A percentile compares a stretch with the other conserved stretches of the same genome.
Evolutionary conservation across 92 coral and sea anemone genomes (phyloP).

Genomic region (Actinernus sp.): DNA sequence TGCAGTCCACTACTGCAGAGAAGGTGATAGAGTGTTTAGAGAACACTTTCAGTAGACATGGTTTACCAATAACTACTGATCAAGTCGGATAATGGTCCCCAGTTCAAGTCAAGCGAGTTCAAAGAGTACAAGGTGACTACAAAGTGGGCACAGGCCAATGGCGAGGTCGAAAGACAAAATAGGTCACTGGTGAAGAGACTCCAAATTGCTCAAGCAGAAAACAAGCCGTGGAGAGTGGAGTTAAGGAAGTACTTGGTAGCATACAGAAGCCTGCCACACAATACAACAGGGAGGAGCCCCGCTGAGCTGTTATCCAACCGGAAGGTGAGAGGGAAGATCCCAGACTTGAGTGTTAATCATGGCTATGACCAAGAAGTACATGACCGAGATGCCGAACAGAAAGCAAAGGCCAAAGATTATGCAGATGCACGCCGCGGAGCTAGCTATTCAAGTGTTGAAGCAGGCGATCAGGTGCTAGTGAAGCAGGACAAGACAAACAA

Average conservation of each 20-base stretch:
- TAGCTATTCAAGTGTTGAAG: slow-evolving; percentile 6
- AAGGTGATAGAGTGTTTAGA: slow-evolving; percentile 18
- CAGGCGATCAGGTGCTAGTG: slow-evolving; percentile 43
- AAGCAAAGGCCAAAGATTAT: slow-evolving; percentile 41
- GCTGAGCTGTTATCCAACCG: slow-evolving; percentile 54
- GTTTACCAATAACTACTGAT: slow-evolving; percentile 41
- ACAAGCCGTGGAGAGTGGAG: slow-evolving; percentile 19
- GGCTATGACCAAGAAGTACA: slow-evolving; percentile 38
- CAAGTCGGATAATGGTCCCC: slow-evolving; percentile 59
- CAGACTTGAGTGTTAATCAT: slow-evolving; percentile 24
- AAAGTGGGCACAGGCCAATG: slow-evolving; percentile 59
- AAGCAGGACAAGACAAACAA: slow-evolving; percentile 47
- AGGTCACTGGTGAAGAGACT: slow-evolving; percentile 51
- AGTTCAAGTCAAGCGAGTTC: slow-evolving; percentile 26
- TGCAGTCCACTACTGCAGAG: slow-evolving; percentile 9
- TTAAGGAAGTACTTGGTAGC: slow-evolving; percentile 46
- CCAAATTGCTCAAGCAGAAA: slow-evolving; percentile 39
- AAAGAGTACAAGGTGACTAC: slow-evolving; percentile 23
- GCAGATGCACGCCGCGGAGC: slow-evolving; percentile 41
- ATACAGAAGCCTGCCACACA: slow-evolving; percentile 60
- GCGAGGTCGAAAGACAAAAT: slow-evolving; percentile 54
- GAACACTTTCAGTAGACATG: slow-evolving; percentile 26
- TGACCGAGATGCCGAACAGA: slow-evolving; percentile 46
- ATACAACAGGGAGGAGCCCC: slow-evolving; percentile 61
- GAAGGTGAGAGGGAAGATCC: slow-evolving; percentile 38